phyloP scores from a whole-genome alignment of 23 tunicate genomes.

The Styela plicata region DNA sequence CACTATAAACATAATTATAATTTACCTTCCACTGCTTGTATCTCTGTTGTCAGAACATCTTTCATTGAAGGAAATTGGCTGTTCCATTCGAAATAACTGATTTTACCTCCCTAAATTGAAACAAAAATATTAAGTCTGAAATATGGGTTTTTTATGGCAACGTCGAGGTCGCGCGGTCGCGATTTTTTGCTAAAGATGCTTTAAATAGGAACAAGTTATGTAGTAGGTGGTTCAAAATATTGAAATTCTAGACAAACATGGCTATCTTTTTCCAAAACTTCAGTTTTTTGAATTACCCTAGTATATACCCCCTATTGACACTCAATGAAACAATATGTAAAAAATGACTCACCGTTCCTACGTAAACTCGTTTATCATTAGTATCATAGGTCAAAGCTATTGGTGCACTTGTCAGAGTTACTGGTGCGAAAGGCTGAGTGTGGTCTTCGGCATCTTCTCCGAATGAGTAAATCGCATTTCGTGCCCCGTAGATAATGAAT shows the following conservation, averaged over 20 bases:
- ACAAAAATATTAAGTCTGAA: no score
- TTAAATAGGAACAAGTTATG: no score
- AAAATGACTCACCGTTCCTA: conserved; percentile 47
- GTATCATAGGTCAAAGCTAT: conserved; percentile 48
- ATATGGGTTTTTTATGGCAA: no score
- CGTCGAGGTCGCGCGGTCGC: no score
- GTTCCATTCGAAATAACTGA: conserved; percentile 19
- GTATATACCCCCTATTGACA: no score
- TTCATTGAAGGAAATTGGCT: conserved; percentile 8
- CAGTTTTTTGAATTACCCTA: no score
- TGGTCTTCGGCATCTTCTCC: conserved; percentile 72
- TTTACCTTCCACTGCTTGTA: neutral
- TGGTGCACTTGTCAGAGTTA: conserved; percentile 25
- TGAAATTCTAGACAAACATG: no score
- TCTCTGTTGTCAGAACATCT: neutral
- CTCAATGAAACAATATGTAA: no score
- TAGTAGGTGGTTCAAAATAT: no score
- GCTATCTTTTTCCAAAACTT: no score
- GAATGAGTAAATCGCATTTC: conserved; percentile 21
- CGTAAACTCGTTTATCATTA: conserved; percentile 53
- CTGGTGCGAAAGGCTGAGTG: conserved; percentile 41
- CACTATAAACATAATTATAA: neutral
- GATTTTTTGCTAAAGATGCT: no score
- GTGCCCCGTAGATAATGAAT: conserved; percentile 46
- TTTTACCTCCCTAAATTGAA: neutral